These are phyloP conservation scores for Microplitis deprimator DNA, from an alignment of 2,888 invertebrate genomes.

Conservation along the genomic window DNA sequence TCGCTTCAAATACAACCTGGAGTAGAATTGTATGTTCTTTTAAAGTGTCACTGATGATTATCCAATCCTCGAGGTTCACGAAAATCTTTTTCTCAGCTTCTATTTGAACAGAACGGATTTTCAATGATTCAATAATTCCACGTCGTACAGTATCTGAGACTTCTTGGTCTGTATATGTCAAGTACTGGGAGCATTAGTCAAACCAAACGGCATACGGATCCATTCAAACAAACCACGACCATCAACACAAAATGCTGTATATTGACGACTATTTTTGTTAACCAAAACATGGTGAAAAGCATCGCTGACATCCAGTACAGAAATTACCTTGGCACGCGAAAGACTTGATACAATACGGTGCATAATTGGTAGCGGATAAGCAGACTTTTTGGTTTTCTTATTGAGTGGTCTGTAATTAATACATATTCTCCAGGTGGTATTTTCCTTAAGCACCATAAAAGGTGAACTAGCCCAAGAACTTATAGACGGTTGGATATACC, in stretches of 20 bases:
- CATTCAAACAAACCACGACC: neutral
- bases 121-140: neutral
- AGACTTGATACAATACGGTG: too few species aligned
- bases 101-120: neutral
- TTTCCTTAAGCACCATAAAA: constrained; percentile 34
- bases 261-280: too few species aligned
- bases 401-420: constrained; percentile 43
- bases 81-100: too few species aligned
- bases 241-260: too few species aligned
- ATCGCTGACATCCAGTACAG: constrained; percentile 50
- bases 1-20: too few species aligned
- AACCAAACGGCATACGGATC: neutral
- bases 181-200: neutral
- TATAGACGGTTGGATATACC: constrained; percentile 19
- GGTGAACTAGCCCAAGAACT: constrained; percentile 44
- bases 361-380: constrained; percentile 39
- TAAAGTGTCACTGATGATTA: too few species aligned
- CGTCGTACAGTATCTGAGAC: neutral
- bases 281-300: too few species aligned
- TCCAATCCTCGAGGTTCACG: too few species aligned
- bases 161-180: too few species aligned
- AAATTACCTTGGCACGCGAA: too few species aligned
- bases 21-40: too few species aligned
- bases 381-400: constrained; percentile 33
- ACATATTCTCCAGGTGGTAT: constrained; percentile 39